Percentiles rank a stretch among this genome's conserved stretches.
These are phyloP conservation scores for Caenorhabditis sp. DNA, from an alignment of 2,888 invertebrate species.

Conservation along the genomic window DNA sequence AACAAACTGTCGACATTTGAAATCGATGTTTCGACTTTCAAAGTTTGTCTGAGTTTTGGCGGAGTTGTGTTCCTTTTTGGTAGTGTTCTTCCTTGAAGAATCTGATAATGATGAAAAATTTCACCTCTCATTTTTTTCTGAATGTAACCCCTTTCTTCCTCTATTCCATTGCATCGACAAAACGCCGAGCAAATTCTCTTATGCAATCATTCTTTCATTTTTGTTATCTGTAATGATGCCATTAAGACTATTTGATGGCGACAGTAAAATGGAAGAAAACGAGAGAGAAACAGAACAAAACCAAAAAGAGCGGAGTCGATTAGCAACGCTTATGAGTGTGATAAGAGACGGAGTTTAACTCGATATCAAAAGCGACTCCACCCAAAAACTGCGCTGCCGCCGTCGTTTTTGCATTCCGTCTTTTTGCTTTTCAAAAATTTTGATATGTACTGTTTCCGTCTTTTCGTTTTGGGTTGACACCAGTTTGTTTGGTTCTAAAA, in stretches of 20 bases:
- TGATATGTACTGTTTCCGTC: background rate
- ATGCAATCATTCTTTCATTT: slow-evolving; percentile 47
- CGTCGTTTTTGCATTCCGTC: background rate
- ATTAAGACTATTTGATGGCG: slow-evolving; percentile 43
- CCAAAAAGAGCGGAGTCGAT: slow-evolving; percentile 23
- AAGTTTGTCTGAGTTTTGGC: too few relatives aligned
- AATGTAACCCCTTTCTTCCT: background rate
- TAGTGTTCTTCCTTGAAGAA: too few relatives aligned
- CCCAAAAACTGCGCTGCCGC: slow-evolving; percentile 25
- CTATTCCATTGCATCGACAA: slow-evolving; percentile 12
- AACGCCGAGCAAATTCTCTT: slow-evolving; percentile 1
- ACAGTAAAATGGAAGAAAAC: slow-evolving; percentile 22
- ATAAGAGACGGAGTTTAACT: slow-evolving; percentile 27
- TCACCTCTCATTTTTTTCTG: too few relatives aligned
- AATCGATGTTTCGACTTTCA: too few relatives aligned
- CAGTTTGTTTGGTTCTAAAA: background rate
- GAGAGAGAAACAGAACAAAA: slow-evolving; percentile 41
- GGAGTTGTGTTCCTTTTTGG: too few relatives aligned
- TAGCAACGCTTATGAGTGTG: slow-evolving; percentile 1
- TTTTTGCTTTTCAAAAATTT: background rate
- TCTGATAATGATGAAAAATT: too few relatives aligned
- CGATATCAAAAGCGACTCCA: slow-evolving; percentile 43
- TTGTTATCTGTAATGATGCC: slow-evolving; percentile 56
- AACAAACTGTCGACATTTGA: too few relatives aligned
- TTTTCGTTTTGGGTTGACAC: background rate